These are phyloP conservation scores for Thalassophryne amazonica DNA, from an alignment of 2,797 vertebrate genomes.

Conservation along the genomic window DNA sequence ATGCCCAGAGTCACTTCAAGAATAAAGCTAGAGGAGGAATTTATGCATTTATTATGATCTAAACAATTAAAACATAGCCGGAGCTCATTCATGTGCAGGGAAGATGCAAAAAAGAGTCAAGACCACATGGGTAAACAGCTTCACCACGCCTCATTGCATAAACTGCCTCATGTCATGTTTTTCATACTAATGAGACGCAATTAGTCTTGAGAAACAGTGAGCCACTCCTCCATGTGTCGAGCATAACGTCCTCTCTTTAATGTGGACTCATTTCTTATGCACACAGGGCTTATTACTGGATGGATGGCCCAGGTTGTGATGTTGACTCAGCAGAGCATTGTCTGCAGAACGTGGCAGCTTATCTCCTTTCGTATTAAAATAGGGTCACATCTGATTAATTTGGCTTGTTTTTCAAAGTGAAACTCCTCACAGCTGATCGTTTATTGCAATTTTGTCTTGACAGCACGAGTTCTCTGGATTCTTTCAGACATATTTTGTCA, in stretches of 20 bases:
- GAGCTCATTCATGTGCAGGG: neutral
- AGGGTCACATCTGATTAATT: slow-evolving; percentile 13
- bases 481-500: neutral
- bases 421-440: slow-evolving; percentile 5
- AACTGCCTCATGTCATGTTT: slow-evolving; percentile 50
- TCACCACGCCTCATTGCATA: slow-evolving; percentile 17
- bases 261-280: slow-evolving; percentile 59
- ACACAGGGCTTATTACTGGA: slow-evolving; percentile 53
- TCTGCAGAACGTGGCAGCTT: slow-evolving; percentile 17
- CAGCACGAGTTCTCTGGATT: neutral
- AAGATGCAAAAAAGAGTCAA: slow-evolving; percentile 1
- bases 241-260: slow-evolving; percentile 48
- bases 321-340: slow-evolving; percentile 62
- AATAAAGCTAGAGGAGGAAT: neutral
- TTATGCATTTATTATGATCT: neutral
- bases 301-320: slow-evolving; percentile 51
- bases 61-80: neutral
- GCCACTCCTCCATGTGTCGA: slow-evolving; percentile 53
- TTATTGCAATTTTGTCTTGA: slow-evolving; percentile 8
- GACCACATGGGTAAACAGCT: slow-evolving; percentile 29
- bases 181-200: slow-evolving; percentile 68
- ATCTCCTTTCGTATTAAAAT: slow-evolving; percentile 14
- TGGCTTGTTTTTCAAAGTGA: slow-evolving; percentile 9
- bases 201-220: slow-evolving; percentile 54
- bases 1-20: neutral